phyloP scores from a whole-genome alignment of 2,797 vertebrate genomes.

The Micropoecilia bifurca region DNA sequence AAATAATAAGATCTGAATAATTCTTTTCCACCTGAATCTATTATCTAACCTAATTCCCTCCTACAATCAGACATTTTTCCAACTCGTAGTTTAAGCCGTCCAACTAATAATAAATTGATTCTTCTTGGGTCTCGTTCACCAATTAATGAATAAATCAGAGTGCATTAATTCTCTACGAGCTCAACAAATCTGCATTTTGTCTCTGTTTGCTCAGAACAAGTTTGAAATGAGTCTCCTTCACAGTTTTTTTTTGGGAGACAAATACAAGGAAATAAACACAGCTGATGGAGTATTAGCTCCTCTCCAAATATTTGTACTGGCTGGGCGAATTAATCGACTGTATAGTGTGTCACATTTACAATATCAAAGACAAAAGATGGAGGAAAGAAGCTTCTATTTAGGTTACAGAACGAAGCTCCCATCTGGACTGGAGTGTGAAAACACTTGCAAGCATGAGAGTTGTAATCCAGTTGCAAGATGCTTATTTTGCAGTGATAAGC shows the following conservation, averaged over 20 bases:
- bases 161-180: not conserved
- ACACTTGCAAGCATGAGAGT: conserved; percentile 67
- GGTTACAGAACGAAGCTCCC: conserved; percentile 68
- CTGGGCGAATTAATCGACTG: conserved; percentile 60
- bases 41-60: not conserved
- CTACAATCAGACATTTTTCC: not conserved
- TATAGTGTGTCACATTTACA: conserved; percentile 62
- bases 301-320: conserved; percentile 56
- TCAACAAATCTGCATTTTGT: conserved; percentile 25
- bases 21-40: not conserved
- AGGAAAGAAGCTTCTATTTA: conserved; percentile 39
- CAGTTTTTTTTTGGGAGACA: conserved; percentile 20
- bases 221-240: conserved; percentile 15
- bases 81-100: not conserved
- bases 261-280: conserved; percentile 54
- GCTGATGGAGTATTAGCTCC: conserved; percentile 37
- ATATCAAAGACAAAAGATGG: conserved; percentile 37
- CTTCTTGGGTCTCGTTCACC: not conserved
- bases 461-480: conserved; percentile 80
- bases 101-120: not conserved
- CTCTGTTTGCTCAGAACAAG: conserved; percentile 23
- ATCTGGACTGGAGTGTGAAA: conserved; percentile 72
- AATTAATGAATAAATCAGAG: conserved; percentile 21
- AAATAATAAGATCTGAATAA: not conserved
- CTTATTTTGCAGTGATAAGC: conserved; percentile 78